phyloP scores from a whole-genome alignment of 1,140 invertebrate genomes.

The Gryllus bimaculatus region DNA sequence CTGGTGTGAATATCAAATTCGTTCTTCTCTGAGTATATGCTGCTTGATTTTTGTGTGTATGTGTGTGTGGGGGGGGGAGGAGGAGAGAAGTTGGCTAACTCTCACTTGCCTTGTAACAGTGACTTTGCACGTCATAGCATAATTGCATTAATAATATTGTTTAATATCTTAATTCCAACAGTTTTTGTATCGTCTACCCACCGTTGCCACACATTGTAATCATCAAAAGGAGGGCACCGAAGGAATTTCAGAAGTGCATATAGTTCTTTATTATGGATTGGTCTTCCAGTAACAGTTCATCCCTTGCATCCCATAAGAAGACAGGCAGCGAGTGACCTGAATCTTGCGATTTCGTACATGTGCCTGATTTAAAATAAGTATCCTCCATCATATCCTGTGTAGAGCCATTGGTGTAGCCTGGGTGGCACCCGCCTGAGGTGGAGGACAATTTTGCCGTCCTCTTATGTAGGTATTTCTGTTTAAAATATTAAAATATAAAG shows the following conservation, averaged over 20 bases:
- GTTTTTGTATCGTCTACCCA: slow-evolving; percentile 64
- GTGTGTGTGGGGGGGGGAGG: too few species aligned
- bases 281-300: slow-evolving; percentile 89
- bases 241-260: slow-evolving; percentile 82
- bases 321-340: slow-evolving; percentile 56
- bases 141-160: slow-evolving; percentile 67
- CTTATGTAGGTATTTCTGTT: too few species aligned
- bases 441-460: too few species aligned
- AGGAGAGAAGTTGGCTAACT: slow-evolving; percentile 54
- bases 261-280: slow-evolving; percentile 86
- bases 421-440: too few species aligned
- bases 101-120: slow-evolving; percentile 52
- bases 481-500: too few species aligned
- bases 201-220: slow-evolving; percentile 45
- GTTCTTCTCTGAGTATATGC: slow-evolving; percentile 49
- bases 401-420: too few species aligned
- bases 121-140: slow-evolving; percentile 77
- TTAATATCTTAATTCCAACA: slow-evolving; percentile 59
- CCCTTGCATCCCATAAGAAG: slow-evolving; percentile 48
- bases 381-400: slow-evolving; percentile 62
- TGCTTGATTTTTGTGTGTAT: slow-evolving; percentile 49
- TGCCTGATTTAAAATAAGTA: slow-evolving; percentile 88
- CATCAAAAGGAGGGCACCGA: slow-evolving; percentile 76
- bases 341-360: slow-evolving; percentile 82
- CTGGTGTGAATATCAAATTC: slow-evolving; percentile 73